phyloP scores from a whole-genome alignment of 37 sponge, comb jelly and placozoan species.

The Crambe crambe region DNA sequence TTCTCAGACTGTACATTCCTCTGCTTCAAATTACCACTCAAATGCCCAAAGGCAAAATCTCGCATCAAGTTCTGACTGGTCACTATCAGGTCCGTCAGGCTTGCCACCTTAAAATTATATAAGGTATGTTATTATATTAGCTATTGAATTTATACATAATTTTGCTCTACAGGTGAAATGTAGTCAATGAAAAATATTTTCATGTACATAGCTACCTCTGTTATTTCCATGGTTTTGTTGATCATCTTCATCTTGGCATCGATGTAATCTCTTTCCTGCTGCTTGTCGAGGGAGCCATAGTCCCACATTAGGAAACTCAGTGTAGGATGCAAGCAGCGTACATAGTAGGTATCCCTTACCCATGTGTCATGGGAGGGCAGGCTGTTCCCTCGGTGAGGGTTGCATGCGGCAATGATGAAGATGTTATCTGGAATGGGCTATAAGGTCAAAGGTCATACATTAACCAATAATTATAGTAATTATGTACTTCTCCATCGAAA shows the following conservation, averaged over 20 bases:
- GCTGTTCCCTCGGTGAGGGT: constrained; percentile 85
- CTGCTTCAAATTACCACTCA: neutral
- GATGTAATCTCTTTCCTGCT: constrained; percentile 82
- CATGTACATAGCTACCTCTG: neutral
- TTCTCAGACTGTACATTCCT: neutral
- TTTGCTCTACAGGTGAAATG: neutral
- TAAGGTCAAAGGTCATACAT: neutral
- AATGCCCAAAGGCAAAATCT: constrained; percentile 60
- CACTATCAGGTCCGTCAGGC: constrained; percentile 50
- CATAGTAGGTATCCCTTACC: constrained; percentile 75
- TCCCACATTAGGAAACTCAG: constrained; percentile 73
- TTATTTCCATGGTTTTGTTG: neutral
- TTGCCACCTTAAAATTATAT: neutral
- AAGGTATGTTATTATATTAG: neutral
- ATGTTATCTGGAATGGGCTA: constrained; percentile 70
- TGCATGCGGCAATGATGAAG: constrained; percentile 80
- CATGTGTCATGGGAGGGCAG: constrained; percentile 51
- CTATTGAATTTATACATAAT: too few relatives aligned
- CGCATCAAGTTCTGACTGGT: constrained; percentile 69
- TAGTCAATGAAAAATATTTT: neutral
- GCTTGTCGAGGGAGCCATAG: constrained; percentile 72
- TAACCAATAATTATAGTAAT: too few relatives aligned
- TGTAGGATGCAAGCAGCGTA: constrained; percentile 75
- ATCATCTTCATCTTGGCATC: constrained; percentile 62
- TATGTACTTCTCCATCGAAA: constrained; percentile 69